phyloP scores from a whole-genome alignment of 64 coral and sea anemone species.

The Dendronephthya gigantea region DNA sequence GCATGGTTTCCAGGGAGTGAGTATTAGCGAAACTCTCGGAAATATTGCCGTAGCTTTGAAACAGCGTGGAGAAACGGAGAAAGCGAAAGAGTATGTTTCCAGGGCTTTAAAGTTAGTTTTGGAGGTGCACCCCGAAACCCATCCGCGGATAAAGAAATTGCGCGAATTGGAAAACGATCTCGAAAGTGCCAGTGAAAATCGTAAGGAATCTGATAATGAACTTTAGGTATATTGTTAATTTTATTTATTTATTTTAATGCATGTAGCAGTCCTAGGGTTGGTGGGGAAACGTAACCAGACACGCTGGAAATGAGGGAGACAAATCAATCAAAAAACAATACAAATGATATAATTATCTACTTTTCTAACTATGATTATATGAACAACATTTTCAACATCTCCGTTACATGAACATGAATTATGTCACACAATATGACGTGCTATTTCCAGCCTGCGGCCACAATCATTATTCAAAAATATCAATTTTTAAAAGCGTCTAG shows the following conservation, averaged over 20 bases:
- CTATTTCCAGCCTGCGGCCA: too few species aligned
- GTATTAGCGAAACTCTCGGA: slow-evolving; percentile 2
- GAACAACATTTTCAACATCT: too few species aligned
- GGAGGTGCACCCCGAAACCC: not conserved
- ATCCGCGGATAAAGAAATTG: not conserved
- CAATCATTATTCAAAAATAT: too few species aligned
- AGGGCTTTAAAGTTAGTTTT: not conserved
- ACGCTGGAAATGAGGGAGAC: too few species aligned
- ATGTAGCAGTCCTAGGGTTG: too few species aligned
- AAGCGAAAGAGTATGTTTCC: not conserved
- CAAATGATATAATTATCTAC: too few species aligned
- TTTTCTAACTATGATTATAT: too few species aligned
- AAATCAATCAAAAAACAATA: too few species aligned
- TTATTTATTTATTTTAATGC: not conserved
- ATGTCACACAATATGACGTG: too few species aligned
- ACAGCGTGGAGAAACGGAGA: not conserved
- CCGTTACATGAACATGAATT: too few species aligned
- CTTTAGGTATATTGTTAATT: not conserved
- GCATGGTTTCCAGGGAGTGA: not conserved
- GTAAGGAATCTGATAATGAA: not conserved
- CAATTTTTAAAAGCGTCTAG: too few species aligned
- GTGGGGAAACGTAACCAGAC: too few species aligned
- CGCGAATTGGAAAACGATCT: not conserved
- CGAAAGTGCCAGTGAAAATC: not conserved
- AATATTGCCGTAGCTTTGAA: not conserved